Percentiles rank a stretch among this genome's conserved stretches.
These are phyloP conservation scores for Neoseiulus cucumeris DNA, from an alignment of 1,140 invertebrate genomes.

Conservation along the genomic window DNA sequence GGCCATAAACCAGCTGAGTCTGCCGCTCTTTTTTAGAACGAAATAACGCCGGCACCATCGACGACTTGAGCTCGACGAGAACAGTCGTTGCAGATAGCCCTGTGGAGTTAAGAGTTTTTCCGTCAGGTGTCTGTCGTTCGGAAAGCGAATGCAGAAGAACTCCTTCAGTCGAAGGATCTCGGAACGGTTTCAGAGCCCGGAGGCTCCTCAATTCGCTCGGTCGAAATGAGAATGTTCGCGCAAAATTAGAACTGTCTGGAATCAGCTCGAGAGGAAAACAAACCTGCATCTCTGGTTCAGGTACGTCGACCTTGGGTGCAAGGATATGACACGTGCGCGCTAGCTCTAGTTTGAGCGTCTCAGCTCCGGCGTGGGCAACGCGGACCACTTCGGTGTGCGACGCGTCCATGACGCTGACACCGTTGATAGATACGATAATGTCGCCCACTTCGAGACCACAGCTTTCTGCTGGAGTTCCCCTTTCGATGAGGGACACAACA, in stretches of 20 bases:
- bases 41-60: conserved; percentile 74
- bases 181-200: conserved; percentile 9
- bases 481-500: conserved; percentile 78
- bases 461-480: conserved; percentile 48
- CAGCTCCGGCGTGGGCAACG: conserved; percentile 61
- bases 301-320: conserved; percentile 17
- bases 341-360: conserved; percentile 63
- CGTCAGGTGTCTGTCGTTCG: neutral
- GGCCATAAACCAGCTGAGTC: conserved; percentile 69
- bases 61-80: conserved; percentile 12
- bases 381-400: conserved; percentile 85
- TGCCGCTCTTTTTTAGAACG: conserved; percentile 67
- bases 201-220: neutral
- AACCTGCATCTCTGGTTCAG: conserved; percentile 21
- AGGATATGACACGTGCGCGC: conserved; percentile 57
- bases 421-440: conserved; percentile 77
- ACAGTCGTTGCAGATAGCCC: conserved; percentile 23
- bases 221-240: neutral
- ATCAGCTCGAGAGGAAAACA: too few relatives aligned
- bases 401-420: conserved; percentile 66
- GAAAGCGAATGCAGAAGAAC: neutral
- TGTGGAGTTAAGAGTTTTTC: conserved; percentile 18
- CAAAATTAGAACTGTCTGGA: too few relatives aligned
- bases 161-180: conserved; percentile 8
- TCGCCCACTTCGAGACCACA: conserved; percentile 81